A percentile compares a stretch with the other conserved stretches of the same genome.
Conservation (phyloP, 2,888 invertebrate genomes). For the Amblyjoppa fuscipennis region DNA sequence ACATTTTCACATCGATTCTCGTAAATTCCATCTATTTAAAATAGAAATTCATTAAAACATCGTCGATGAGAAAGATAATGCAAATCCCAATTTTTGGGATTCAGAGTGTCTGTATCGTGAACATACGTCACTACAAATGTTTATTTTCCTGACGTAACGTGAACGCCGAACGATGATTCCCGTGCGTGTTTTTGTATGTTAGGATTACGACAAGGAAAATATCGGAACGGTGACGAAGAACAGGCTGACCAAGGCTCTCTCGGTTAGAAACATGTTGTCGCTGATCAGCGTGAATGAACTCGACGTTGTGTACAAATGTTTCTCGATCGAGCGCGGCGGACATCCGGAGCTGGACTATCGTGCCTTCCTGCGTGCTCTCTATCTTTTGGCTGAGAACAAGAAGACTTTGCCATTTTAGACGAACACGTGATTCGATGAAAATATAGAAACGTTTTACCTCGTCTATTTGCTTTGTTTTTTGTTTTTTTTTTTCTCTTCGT, state of each 20-base stretch:
- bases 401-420: slow-evolving; percentile 70
- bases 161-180: background rate
- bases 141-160: background rate
- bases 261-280: slow-evolving; percentile 88
- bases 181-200: slow-evolving; percentile 72
- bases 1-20: no score
- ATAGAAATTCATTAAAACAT: no score
- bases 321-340: slow-evolving; percentile 89
- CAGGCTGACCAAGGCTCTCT: slow-evolving; percentile 89
- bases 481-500: background rate
- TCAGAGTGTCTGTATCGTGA: background rate
- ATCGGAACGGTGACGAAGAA: slow-evolving; percentile 89
- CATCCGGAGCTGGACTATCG: slow-evolving; percentile 90
- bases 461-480: background rate
- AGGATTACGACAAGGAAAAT: slow-evolving; percentile 90
- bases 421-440: background rate
- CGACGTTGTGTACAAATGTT: slow-evolving; percentile 91
- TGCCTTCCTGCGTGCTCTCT: slow-evolving; percentile 89
- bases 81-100: background rate
- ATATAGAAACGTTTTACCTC: background rate
- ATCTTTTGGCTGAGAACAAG: slow-evolving; percentile 86
- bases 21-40: no score
- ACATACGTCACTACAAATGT: background rate
- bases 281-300: slow-evolving; percentile 89
- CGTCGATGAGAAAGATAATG: background rate